Percentiles rank a stretch among this genome's conserved stretches.
phyloP scores from a whole-genome alignment of 1,140 invertebrate genomes.

The Leptinotarsa defecta region DNA sequence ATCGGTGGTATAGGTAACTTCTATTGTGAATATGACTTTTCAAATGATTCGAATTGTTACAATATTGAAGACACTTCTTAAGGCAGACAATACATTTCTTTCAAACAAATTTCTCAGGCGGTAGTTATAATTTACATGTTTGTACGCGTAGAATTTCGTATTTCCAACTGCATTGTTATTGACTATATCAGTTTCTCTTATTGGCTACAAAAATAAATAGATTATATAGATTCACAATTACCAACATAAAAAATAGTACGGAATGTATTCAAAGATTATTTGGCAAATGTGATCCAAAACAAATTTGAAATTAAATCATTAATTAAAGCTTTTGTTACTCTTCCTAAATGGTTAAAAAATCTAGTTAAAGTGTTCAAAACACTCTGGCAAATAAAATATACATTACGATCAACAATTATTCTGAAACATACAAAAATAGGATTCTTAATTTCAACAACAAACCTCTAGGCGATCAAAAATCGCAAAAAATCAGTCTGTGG shows the following conservation, averaged over 20 bases:
- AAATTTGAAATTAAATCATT: slow-evolving; percentile 50
- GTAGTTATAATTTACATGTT: neutral
- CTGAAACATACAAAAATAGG: slow-evolving; percentile 53
- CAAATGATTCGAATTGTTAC: slow-evolving; percentile 6
- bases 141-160: neutral
- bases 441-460: slow-evolving; percentile 39
- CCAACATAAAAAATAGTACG: slow-evolving; percentile 50
- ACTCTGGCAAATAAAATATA: slow-evolving; percentile 48
- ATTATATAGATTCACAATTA: slow-evolving; percentile 17
- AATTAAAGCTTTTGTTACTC: slow-evolving; percentile 55
- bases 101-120: neutral
- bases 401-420: slow-evolving; percentile 50
- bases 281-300: slow-evolving; percentile 47
- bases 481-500: slow-evolving; percentile 39
- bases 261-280: slow-evolving; percentile 57
- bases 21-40: neutral
- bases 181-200: slow-evolving; percentile 20
- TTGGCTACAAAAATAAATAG: slow-evolving; percentile 25
- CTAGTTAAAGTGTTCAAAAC: slow-evolving; percentile 47
- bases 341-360: slow-evolving; percentile 49
- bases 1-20: neutral
- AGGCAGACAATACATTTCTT: slow-evolving; percentile 23
- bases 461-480: slow-evolving; percentile 31
- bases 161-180: slow-evolving; percentile 17
- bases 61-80: slow-evolving; percentile 31